phyloP scores from a whole-genome alignment of 2,113 vertebrate species.

The Vicugna pacos region DNA sequence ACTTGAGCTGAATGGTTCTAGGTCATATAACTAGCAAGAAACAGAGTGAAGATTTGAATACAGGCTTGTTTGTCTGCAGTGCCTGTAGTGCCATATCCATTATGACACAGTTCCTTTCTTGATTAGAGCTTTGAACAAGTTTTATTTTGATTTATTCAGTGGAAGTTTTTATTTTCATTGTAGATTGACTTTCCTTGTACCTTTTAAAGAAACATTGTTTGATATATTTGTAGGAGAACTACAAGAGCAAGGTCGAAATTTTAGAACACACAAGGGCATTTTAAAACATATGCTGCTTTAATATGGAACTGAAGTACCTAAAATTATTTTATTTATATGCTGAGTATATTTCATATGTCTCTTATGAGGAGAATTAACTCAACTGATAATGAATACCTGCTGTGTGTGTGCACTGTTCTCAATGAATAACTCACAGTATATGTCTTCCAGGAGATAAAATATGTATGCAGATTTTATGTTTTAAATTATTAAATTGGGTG shows the following conservation, averaged over 20 bases:
- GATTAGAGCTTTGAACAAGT: background rate
- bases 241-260: background rate
- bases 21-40: background rate
- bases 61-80: background rate
- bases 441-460: slow-evolving; percentile 9
- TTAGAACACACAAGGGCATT: background rate
- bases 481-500: slow-evolving; percentile 39
- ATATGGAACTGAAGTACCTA: background rate
- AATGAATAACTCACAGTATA: background rate
- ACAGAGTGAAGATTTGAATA: background rate
- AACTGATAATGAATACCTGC: background rate
- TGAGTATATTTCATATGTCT: background rate
- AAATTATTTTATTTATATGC: background rate
- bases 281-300: background rate
- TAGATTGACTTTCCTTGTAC: background rate
- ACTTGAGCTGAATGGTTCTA: background rate
- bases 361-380: background rate
- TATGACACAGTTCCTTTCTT: slow-evolving; percentile 11
- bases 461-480: background rate
- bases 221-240: slow-evolving; percentile 39
- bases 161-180: background rate
- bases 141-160: slow-evolving; percentile 3
- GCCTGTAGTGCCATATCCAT: background rate
- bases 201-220: slow-evolving; percentile 38
- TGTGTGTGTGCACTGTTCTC: background rate